Evolutionary conservation across 2,797 vertebrate genomes (phyloP).

Genomic region (Rhadinocentrus ornatus): DNA sequence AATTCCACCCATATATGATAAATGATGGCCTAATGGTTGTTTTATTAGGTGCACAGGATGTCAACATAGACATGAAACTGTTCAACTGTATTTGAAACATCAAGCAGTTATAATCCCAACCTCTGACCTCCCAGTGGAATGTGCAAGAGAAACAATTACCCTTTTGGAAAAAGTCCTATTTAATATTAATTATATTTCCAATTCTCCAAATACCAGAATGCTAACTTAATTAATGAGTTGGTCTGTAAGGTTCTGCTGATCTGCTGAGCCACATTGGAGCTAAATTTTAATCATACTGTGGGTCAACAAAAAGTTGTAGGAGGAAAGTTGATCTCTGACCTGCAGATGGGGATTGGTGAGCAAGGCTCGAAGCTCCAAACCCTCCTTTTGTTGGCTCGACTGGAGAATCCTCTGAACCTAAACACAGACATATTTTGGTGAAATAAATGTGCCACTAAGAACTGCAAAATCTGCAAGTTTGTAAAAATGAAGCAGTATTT

Average conservation of each 20-base stretch:
- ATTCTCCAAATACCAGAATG: constrained; percentile 33
- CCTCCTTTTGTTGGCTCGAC: constrained; percentile 89
- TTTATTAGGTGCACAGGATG: background rate
- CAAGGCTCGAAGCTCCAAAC: constrained; percentile 89
- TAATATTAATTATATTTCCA: constrained; percentile 34
- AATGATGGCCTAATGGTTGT: constrained; percentile 6
- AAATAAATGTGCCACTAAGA: constrained; percentile 8
- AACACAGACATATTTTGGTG: constrained; percentile 28
- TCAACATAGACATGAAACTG: constrained; percentile 17
- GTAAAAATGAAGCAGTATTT: background rate
- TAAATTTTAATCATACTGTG: background rate
- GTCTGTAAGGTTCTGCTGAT: background rate
- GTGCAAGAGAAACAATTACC: constrained; percentile 46
- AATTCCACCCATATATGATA: constrained; percentile 3
- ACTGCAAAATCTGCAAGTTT: background rate
- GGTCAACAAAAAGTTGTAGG: constrained; percentile 17
- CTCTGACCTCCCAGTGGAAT: constrained; percentile 22
- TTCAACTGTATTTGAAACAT: constrained; percentile 24
- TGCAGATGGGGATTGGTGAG: constrained; percentile 92
- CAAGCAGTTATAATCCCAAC: constrained; percentile 22
- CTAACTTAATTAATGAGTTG: constrained; percentile 28
- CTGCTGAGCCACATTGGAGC: background rate
- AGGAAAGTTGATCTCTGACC: constrained; percentile 79
- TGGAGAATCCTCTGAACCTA: constrained; percentile 92
- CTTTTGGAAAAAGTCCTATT: constrained; percentile 16